A percentile compares a stretch with the other conserved stretches of the same genome.
phyloP scores from a whole-genome alignment of 2,113 vertebrate genomes.

The Larimichthys crocea region DNA sequence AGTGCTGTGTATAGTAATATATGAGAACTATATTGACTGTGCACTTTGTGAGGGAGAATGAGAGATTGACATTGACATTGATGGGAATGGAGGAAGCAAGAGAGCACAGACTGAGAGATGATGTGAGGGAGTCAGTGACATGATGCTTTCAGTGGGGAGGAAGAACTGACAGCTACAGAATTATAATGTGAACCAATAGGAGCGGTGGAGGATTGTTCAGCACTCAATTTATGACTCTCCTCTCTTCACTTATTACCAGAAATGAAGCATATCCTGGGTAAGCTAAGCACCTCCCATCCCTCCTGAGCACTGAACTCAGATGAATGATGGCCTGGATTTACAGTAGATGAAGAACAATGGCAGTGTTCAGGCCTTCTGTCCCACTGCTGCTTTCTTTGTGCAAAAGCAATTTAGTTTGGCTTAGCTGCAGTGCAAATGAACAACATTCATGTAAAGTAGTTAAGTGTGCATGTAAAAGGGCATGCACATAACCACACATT shows the following conservation, averaged over 20 bases:
- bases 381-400: not conserved
- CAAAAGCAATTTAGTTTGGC: not conserved
- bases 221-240: constrained; percentile 4
- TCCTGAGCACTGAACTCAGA: not conserved
- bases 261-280: not conserved
- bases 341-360: constrained; percentile 12
- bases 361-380: not conserved
- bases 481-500: not conserved
- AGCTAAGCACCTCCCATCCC: not conserved
- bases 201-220: not conserved
- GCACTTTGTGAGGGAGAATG: not conserved
- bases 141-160: not conserved
- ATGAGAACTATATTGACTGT: not conserved
- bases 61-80: not conserved
- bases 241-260: not conserved
- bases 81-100: not conserved
- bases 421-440: not conserved
- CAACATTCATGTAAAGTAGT: not conserved
- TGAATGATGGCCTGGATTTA: constrained; percentile 9
- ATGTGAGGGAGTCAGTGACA: not conserved
- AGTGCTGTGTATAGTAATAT: not conserved
- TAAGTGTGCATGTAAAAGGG: not conserved
- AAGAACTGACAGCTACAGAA: constrained; percentile 20
- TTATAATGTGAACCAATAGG: not conserved
- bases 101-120: not conserved